phyloP scores from a whole-genome alignment of 2,113 vertebrate species.

The Pachycephala philippinensis region DNA sequence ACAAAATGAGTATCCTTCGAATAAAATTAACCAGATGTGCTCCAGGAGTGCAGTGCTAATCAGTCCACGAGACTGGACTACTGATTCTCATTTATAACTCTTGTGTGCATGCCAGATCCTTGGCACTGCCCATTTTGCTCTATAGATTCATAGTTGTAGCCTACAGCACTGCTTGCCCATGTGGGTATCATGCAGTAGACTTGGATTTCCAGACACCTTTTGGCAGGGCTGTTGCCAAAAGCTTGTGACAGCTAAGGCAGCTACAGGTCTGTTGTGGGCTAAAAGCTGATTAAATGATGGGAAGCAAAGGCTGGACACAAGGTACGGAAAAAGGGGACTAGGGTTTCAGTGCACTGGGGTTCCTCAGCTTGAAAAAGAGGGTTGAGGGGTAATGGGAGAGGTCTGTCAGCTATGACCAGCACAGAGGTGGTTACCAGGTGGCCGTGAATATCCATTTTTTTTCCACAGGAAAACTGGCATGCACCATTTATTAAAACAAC shows the following conservation, averaged over 20 bases:
- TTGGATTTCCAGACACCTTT: not conserved
- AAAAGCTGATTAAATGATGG: not conserved
- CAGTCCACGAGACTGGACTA: not conserved
- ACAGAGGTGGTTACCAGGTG: not conserved
- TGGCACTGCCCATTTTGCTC: not conserved
- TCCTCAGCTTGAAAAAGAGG: not conserved
- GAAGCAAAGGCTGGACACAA: not conserved
- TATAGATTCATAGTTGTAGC: accelerated
- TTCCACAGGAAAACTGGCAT: not conserved
- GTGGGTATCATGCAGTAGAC: not conserved
- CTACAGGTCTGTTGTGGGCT: not conserved
- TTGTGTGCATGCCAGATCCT: not conserved
- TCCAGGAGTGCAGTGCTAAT: not conserved
- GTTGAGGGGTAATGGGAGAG: not conserved
- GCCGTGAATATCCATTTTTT: not conserved
- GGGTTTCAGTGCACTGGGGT: not conserved
- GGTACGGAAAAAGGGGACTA: not conserved
- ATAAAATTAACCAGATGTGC: not conserved
- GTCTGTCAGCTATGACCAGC: not conserved
- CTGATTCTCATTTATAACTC: not conserved
- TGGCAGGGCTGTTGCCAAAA: not conserved
- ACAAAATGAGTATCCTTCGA: not conserved
- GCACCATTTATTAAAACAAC: not conserved
- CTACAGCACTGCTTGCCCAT: not conserved
- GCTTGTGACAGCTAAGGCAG: not conserved